These are phyloP conservation scores for Gadus chalcogrammus DNA, from an alignment of 2,113 vertebrate species.

Conservation along the genomic window DNA sequence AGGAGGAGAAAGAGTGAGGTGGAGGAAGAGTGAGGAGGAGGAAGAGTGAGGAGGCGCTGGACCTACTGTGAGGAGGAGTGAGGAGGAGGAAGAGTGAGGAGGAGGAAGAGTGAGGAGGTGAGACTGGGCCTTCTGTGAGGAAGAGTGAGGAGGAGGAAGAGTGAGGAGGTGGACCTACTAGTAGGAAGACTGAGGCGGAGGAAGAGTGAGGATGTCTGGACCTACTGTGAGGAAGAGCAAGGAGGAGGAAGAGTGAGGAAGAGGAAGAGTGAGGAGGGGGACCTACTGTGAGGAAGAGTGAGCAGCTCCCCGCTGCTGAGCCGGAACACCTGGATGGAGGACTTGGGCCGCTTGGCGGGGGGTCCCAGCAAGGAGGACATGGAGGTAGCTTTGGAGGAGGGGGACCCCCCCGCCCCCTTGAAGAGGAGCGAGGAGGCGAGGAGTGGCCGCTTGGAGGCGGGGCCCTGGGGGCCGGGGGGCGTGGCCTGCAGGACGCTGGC, in stretches of 20 bases:
- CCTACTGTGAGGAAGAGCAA: background rate
- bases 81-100: too few relatives aligned
- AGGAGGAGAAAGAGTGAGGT: too few relatives aligned
- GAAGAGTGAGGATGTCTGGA: background rate
- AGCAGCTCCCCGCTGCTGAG: slow-evolving; percentile 72
- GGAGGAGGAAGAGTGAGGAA: background rate
- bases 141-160: too few relatives aligned
- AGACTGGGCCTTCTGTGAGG: too few relatives aligned
- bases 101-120: too few relatives aligned
- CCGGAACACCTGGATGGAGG: slow-evolving; percentile 76
- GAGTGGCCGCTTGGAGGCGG: slow-evolving; percentile 60
- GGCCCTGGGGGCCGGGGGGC: slow-evolving; percentile 39
- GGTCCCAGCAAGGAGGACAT: slow-evolving; percentile 65
- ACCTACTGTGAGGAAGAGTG: slow-evolving; percentile 57
- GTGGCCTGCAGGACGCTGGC: slow-evolving; percentile 49
- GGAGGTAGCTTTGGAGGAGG: slow-evolving; percentile 71
- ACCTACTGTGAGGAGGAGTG: too few relatives aligned
- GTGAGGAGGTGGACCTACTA: background rate
- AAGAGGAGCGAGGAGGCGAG: slow-evolving; percentile 63
- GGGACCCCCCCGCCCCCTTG: slow-evolving; percentile 56
- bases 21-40: too few relatives aligned
- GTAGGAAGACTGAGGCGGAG: slow-evolving; percentile 60
- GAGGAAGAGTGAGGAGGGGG: background rate
- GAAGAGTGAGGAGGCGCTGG: too few relatives aligned
- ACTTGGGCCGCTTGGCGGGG: slow-evolving; percentile 75